Evolutionary conservation across 2,113 vertebrate species (phyloP), one percentile per base, ranked within the genome.

Genomic region (Neolamprologus fasciatus): DNA sequence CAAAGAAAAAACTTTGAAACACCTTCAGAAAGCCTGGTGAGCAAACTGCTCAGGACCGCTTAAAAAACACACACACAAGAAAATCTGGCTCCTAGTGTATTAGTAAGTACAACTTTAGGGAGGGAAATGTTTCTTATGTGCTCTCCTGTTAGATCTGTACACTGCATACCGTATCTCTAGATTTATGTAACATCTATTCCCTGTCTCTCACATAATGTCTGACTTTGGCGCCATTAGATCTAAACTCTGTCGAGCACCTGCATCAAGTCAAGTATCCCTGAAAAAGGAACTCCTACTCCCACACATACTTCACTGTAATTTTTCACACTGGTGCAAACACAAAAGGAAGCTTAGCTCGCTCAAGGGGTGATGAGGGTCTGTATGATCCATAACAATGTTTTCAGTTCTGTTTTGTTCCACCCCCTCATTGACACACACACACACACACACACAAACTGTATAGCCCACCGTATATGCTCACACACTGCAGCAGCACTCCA

Each of bases 401-500:
- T 83, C 73, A 84, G 50, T 50, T 12, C 23, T 78, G 51, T 73
- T 89, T 40, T 89, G 35, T 87, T 93, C 91, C 31, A 11, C 90
- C 86, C 89, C 58, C 82, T 79, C 88, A 76, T 85, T 57, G 47
- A 87, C 83, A 87, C 82, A 57, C 83, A 87, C 83, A 87, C 83
- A 87, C 82, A 55, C 83, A 87, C 83, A 86, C 53, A 88, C 82
- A 71, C 81, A 82, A 19, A 84, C 76, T 84, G 33, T 42, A 37
- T 81, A 83, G 19, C 82, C 37, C 11, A 57, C 17, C 9, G 37
- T 61, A 58, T 37, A 80, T 54, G 45, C 82, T 86, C 83, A 85
- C 89, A 86, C 88, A 81, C 87, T 91, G 90, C 92, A 86, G 87
- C 89, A 89, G 79, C 68, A 61, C 87, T 94, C 79, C 91, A 86